Base-by-base conservation (phyloP, 2,113 vertebrate species). In the Narcine bancroftii region DNA sequence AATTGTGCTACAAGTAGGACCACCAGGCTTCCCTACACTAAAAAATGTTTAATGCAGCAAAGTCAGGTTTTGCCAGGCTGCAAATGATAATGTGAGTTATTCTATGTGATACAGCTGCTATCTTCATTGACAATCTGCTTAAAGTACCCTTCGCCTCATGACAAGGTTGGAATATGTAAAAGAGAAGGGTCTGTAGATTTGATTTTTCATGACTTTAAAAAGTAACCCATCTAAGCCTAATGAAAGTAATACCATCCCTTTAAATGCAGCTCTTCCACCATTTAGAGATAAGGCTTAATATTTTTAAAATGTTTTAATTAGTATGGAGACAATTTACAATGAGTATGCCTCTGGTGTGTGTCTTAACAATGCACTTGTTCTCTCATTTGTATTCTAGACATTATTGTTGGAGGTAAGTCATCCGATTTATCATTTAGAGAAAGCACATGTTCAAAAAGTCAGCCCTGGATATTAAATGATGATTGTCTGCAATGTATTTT, bases 371-470 rank as follows among this genome's bases (percentile, higher is more conserved):
- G 65, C 63, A 91, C 94, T 95, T 94, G 94, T 95, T 95, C 95
- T 94, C 95, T 96, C 95, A 95, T 97, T 96, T 95, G 95, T 95
- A 96, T 96, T 96, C 95, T 93, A 94, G 93, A 94, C 94, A 96
- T 96, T 95, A 95, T 95, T 96, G 95, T 95, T 95, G 94, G 94
- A 94, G 94, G 94, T 95, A 96, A 94, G 94, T 96, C 95, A 94
- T 95, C 95, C 95, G 95, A 96, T 96, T 96, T 96, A 97, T 97
- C 95, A 95, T 96, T 96, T 96, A 95, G 94, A 94, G 94, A 95
- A 97, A 97, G 95, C 95, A 95, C 94, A 96, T 95, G 95, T 95
- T 97, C 94, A 93, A 93, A 95, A 96, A 96, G 95, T 96, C 96
- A 94, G 94, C 93, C 6, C 93, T 95, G 94, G 95, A 93, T 96